Evolutionary conservation across 2,113 vertebrate species (phyloP), one percentile per base, ranked within the genome.

Genomic region (Glaucidium brasilianum): DNA sequence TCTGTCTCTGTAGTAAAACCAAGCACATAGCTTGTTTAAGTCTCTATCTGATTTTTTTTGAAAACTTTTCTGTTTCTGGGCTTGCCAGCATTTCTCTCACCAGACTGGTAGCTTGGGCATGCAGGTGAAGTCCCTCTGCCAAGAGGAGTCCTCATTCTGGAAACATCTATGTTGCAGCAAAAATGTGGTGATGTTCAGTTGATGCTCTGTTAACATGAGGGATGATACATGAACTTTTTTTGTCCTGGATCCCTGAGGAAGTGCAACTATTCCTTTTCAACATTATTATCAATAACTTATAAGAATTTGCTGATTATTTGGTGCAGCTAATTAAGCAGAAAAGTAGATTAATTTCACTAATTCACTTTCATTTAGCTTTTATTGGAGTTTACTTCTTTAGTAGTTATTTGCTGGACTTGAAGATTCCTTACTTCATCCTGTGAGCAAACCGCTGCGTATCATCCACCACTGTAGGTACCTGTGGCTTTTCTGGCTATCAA

Each of bases 301-400:
- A 69, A 77, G 79, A 68, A 76, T 86, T 72, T 90, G 22, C 50
- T 86, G 58, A 68, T 80, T 66, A 92, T 94, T 85, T 92, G 32
- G 41, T 73, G 41, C 0, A 92, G 56, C 21, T 73, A 94, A 79
- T 95, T 45, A 94, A 82, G 39, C 11, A 10, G 63, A 85, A 85
- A 88, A 91, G 85, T 69, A 73, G 71, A 95, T 94, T 94, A 88
- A 73, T 56, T 67, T 55, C 41, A 73, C 69, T 88, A 88, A 83
- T 85, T 87, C 66, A 56, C 34, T 60, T 82, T 47, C 16, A 72
- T 92, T 75, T 88, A 58, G 21, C 20, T 79, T 94, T 90, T 82
- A 73, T 22, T 69, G 39, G 52, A 82, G 52, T 79, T 95, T 47
- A 76, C 35, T 83, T 79, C 66, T 92, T 83, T 71, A 85, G n/a